Evolutionary conservation across 2,113 vertebrate species (phyloP).

Genomic region (Callipepla squamata): DNA sequence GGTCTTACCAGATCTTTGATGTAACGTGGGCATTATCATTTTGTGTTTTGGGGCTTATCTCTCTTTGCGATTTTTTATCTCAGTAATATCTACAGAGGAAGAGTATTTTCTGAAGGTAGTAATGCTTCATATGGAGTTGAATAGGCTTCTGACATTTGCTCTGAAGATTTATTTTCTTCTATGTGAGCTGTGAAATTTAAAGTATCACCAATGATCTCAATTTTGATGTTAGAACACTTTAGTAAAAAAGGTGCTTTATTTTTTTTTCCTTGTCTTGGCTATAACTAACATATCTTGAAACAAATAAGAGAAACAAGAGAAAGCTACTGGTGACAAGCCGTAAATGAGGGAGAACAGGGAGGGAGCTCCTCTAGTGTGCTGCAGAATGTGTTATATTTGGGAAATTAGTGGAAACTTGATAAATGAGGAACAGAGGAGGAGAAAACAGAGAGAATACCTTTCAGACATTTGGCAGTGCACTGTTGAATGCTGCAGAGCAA

Average conservation of each 20-base stretch:
- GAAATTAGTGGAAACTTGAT: not conserved
- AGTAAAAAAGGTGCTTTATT: not conserved
- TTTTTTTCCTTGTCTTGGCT: not conserved
- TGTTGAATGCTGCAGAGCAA: not conserved
- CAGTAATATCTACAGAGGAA: not conserved
- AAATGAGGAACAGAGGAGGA: not conserved
- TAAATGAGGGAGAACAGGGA: not conserved
- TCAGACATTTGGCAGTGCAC: not conserved
- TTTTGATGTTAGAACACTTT: not conserved
- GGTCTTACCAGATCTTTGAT: not conserved
- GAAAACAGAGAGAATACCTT: not conserved
- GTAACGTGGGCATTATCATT: not conserved
- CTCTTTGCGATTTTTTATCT: not conserved
- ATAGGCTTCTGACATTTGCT: not conserved
- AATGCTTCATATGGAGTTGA: not conserved
- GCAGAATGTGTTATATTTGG: not conserved
- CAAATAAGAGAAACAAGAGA: not conserved
- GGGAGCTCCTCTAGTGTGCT: not conserved
- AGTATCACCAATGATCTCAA: not conserved
- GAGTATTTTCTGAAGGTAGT: not conserved
- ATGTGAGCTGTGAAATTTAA: not conserved
- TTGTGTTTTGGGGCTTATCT: not conserved
- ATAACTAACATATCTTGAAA: not conserved
- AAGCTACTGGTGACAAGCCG: not conserved
- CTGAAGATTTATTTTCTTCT: not conserved